Evolutionary conservation across 2,888 invertebrate genomes (phyloP), one percentile per base, ranked within the genome.

Genomic region (Diarsia dahlii): DNA sequence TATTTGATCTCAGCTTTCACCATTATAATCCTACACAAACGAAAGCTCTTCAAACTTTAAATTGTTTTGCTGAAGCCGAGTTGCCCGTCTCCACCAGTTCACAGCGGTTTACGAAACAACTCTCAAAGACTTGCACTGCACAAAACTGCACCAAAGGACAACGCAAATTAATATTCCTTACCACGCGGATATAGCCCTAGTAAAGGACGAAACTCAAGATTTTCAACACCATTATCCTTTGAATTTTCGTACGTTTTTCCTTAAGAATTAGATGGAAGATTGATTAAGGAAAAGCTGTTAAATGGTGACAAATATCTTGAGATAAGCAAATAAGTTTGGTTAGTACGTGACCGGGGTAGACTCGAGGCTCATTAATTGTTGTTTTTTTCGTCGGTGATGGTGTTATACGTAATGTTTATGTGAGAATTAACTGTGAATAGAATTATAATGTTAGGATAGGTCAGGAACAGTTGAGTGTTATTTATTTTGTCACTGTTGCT

Each of bases 161-260:
- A 62, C 34, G 56, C 5, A 54, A 64, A 83, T 86, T 86, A 86
- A 76, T 74, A 84, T 84, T 80, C 84, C n/a, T 23, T 71, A 63
- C 68, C 46, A 75, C 58, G n/a, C 75, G 80, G 73, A 77, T 69
- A 50, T 71, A 74, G 45, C 66, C 80, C 84, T 83, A 74, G 63
- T 54, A 52, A 74, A 86, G 85, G 80, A 68, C 84, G 67, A 54
- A 63, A 45, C 65, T 81, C 83, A 87, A 87, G 83, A 85, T 73
- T 76, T 78, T 83, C 34, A 68, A 64, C 48, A 58, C 23, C 50
- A 67, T 86, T 86, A 81, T 82, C 87, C 86, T 79, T 46, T 50
- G 74, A n/a, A 65, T 58, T 80, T 74, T 79, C 60, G 69, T 50
- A 15, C 5, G 46, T 74, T 85, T 85, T 85, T 87, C 87, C 86